phyloP scores from a whole-genome alignment of 2,888 invertebrate genomes.

The Volucella zonaria region DNA sequence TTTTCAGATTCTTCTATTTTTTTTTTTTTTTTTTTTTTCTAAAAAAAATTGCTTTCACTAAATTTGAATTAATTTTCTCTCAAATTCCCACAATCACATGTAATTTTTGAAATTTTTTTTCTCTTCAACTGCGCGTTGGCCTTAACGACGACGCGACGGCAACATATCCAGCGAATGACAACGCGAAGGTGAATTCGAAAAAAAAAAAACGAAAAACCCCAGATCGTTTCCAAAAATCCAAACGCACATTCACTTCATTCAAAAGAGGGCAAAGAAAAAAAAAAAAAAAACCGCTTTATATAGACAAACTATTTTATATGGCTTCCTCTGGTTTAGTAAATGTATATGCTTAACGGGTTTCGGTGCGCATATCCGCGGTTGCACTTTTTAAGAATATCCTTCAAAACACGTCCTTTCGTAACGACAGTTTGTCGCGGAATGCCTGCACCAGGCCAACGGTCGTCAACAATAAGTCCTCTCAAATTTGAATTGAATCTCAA shows the following conservation, averaged over 20 bases:
- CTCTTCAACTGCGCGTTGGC: slow-evolving; percentile 64
- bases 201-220: slow-evolving; percentile 10
- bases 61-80: slow-evolving; percentile 37
- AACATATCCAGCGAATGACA: slow-evolving; percentile 68
- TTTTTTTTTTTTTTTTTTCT: too few species aligned
- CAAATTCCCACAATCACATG: slow-evolving; percentile 38
- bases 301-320: slow-evolving; percentile 23
- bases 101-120: slow-evolving; percentile 16
- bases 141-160: slow-evolving; percentile 63
- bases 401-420: slow-evolving; percentile 28
- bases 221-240: slow-evolving; percentile 12
- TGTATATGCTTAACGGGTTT: background rate
- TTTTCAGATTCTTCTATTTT: background rate
- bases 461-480: slow-evolving; percentile 13
- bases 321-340: slow-evolving; percentile 33
- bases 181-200: slow-evolving; percentile 59
- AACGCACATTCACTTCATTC: slow-evolving; percentile 5
- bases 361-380: background rate
- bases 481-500: slow-evolving; percentile 1
- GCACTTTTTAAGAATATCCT: background rate
- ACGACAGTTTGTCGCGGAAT: slow-evolving; percentile 66
- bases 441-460: slow-evolving; percentile 53
- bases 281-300: background rate
- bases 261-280: background rate
- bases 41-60: slow-evolving; percentile 50